Base-by-base conservation (phyloP, 2,888 invertebrate genomes). In the Apoda limacodes region DNA sequence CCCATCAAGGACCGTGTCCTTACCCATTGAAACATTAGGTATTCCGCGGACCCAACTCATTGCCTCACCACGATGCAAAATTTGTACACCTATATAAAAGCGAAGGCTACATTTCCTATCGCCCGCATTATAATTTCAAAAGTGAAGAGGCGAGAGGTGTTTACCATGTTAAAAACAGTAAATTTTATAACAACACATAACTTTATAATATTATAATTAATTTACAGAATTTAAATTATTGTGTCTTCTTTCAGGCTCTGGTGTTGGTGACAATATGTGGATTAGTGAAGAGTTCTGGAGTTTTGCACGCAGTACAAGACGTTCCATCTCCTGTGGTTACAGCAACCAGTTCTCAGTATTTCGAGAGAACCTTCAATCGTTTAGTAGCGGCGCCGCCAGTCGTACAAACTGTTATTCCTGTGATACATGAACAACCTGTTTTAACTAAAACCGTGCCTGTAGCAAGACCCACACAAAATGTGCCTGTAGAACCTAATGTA, bases 291-390 rank as follows among this genome's bases (percentile, higher is more conserved):
- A 52, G 66, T 32, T 78, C 76, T 11, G 72, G 62, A 30, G 41
- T 65, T 5, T 56, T 55, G 20, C 62, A 55, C 4, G 46, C 40
- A 2, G 41, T 38, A 6, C 45, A 56, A 3, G 42, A 45, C 12
- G 55, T 42, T 2, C 34, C 47, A n/a, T 72, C 80, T 1, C 83
- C 84, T 6, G 78, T 85, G 20, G 85, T 88, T 4, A 85, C 88
- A 0, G 84, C 88, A 2, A 82, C 85, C 32, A 88, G 88, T 55
- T 87, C 86, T 23, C 88, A 89, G 57, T 86, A 86, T 37, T 78
- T 88, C 43, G 82, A 87, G 29, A 82, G 87, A 42, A 87, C 83
- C 24, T 87, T 85, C 63, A 87, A 88, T 51, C 69, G 66, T 14
- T 52, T 75, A 22, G 60, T 80, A 3, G 62, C 66, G 5, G 66